These are phyloP conservation scores for Sminthopsis crassicaudata DNA, from an alignment of 2,113 vertebrate species.

Conservation along the genomic window DNA sequence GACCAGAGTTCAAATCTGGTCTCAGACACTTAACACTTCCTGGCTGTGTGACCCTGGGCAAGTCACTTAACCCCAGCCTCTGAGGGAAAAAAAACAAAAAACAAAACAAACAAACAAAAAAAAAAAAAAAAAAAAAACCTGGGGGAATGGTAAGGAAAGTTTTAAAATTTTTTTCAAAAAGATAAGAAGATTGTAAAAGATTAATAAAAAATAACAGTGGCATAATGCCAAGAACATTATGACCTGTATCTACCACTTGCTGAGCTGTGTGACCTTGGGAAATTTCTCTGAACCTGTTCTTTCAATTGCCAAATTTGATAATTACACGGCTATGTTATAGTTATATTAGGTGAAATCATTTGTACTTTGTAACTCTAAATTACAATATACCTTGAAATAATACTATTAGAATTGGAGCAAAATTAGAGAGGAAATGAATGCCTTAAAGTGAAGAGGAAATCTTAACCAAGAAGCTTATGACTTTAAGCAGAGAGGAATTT, in stretches of 20 bases:
- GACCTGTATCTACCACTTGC: neutral
- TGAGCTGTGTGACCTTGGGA: neutral
- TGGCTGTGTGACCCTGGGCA: no score
- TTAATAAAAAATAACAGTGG: neutral
- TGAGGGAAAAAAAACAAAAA: no score
- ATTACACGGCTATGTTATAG: neutral
- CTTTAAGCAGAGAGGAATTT: neutral
- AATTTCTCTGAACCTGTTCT: neutral
- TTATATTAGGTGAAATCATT: neutral
- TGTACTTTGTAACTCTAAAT: neutral
- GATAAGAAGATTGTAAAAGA: neutral
- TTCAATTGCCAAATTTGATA: neutral
- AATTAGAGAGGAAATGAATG: constrained; percentile 5
- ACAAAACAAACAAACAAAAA: no score
- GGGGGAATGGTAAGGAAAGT: neutral
- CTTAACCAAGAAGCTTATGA: constrained; percentile 33
- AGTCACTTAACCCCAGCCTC: no score
- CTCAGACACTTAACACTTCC: no score
- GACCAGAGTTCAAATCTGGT: no score
- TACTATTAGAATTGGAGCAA: constrained; percentile 14
- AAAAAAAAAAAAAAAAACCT: no score
- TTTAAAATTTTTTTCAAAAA: neutral
- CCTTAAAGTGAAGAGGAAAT: constrained; percentile 40
- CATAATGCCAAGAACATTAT: neutral
- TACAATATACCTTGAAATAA: neutral